Base-by-base conservation (phyloP, 1,140 invertebrate species). In the Ruditapes philippinarum region DNA sequence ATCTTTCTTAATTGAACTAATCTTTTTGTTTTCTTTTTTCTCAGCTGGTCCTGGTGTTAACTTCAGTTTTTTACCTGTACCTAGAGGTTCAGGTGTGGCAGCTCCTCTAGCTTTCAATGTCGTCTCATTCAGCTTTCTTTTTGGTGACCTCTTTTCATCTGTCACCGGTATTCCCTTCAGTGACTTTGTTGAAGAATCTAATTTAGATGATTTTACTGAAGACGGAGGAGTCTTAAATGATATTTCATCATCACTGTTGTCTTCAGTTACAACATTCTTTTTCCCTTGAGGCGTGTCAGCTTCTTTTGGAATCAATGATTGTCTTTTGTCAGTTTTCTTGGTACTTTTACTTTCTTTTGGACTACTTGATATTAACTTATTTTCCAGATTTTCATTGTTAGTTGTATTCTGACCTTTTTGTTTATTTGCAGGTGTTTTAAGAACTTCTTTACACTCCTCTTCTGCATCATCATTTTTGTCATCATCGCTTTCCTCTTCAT, bases 171-270 rank as follows among this genome's bases (percentile, higher is more conserved):
- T 51, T 28, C 1, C 28, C 31, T 45, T 78, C 42, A 51, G 51
- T 57, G 74, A 51, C 54, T 51, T 49, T 25, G 54, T 2, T 22
- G 74, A 33, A 19, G 51, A n/a, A 17, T 49, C 65, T 0, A 91
- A 80, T 68, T 91, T 91, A 2, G 90, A 91, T 2, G 90, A 91
- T 65, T 79, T 91, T 25, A 91, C 79, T 22, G 86, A 83, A 33
- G 40, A 38, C 12, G 90, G 90, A 1, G 90, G 90, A 0, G 90
- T 91, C 42, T 91, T 91, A 60, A 91, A 91, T 36, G 42, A 28
- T 17, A 91, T 91, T 31, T 91, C 90, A 2, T 88, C 85, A 33
- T 91, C 90, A 84, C 80, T 91, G 31, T 80, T 88, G 31, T 91
- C 90, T 42, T 91, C 90, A 9, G 73, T 84, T 12, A 91, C n/a